These are phyloP conservation scores for Scaeva pyrastri DNA, from an alignment of 2,888 invertebrate genomes.

Conservation along the genomic window DNA sequence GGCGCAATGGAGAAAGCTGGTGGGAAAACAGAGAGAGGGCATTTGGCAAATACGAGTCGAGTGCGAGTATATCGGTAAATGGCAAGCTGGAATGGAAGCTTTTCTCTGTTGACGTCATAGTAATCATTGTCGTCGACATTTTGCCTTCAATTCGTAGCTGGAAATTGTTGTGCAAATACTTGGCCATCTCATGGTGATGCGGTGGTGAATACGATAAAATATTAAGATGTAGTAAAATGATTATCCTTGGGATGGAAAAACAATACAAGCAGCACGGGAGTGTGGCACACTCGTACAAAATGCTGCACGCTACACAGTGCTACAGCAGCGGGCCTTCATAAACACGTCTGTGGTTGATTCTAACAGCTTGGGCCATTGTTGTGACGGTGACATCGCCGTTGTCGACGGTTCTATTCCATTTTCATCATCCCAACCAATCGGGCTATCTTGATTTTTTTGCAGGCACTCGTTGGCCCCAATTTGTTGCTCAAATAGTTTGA, in stretches of 20 bases:
- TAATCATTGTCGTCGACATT: conserved; percentile 59
- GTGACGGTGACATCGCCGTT: conserved; percentile 47
- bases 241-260: conserved; percentile 62
- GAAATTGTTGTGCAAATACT: conserved; percentile 61
- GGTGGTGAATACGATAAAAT: conserved; percentile 52
- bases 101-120: conserved; percentile 72
- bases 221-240: conserved; percentile 59
- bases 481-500: conserved; percentile 65
- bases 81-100: conserved; percentile 65
- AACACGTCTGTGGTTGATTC: conserved; percentile 57
- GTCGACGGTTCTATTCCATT: conserved; percentile 27
- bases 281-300: too few species aligned
- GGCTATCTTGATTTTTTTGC: conserved; percentile 24
- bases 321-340: conserved; percentile 21
- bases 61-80: conserved; percentile 53
- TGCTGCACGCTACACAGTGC: not conserved
- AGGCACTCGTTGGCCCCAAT: conserved; percentile 55
- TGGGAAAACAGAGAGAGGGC: conserved; percentile 6
- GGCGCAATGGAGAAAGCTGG: conserved; percentile 2
- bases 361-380: conserved; percentile 48
- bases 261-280: conserved; percentile 21
- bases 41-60: not conserved
- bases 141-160: conserved; percentile 61
- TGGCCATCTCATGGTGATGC: conserved; percentile 18
- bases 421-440: conserved; percentile 26